Percentiles rank a stretch among this genome's conserved stretches.
Conservation (phyloP, 2,888 invertebrate genomes). For the Ornithoptera priamus region DNA sequence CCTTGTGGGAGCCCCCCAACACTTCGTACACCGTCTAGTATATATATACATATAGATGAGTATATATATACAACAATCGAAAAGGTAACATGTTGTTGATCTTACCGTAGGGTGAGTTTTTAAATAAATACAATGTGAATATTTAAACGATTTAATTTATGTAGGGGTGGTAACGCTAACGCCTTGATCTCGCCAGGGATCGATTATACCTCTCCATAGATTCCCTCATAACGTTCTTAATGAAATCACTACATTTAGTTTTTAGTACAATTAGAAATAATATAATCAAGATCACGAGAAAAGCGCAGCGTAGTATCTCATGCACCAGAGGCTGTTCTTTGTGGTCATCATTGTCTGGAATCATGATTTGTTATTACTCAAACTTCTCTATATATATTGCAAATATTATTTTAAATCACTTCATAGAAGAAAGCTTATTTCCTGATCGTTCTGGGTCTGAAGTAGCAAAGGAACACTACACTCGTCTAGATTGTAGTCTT, state of each 20-base stretch:
- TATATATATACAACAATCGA: no score
- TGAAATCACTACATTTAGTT: neutral
- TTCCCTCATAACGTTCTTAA: neutral
- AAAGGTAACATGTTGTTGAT: no score
- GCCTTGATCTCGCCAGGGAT: neutral
- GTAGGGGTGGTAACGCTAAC: no score
- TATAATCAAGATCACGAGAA: neutral
- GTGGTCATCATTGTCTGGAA: neutral
- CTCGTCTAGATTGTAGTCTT: no score
- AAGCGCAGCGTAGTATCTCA: neutral
- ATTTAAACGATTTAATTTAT: no score
- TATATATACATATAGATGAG: no score
- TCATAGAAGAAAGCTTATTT: neutral
- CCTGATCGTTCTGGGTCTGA: no score
- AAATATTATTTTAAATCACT: neutral
- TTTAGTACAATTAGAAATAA: slow-evolving; percentile 1
- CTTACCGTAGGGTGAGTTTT: no score
- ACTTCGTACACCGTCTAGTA: no score
- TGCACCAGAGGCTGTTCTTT: neutral
- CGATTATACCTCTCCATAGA: neutral
- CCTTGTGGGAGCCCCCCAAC: no score
- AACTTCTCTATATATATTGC: neutral
- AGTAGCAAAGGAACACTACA: no score
- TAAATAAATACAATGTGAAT: no score
- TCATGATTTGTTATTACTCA: neutral